phyloP scores from a whole-genome alignment of 2,113 vertebrate species.

The Lethenteron camtschaticum region DNA sequence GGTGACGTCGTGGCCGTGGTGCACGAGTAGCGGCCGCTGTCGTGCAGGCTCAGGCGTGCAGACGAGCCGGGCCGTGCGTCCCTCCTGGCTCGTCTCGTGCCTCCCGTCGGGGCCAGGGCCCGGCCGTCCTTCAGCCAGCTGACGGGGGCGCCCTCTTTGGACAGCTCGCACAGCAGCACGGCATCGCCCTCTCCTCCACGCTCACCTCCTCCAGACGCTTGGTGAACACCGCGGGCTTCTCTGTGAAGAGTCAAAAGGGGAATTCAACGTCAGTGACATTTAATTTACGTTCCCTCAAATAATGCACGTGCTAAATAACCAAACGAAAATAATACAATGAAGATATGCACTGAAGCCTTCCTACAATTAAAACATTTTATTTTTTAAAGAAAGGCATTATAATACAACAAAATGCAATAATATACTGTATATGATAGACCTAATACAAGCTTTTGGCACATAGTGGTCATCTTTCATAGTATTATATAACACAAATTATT shows the following conservation, averaged over 20 bases:
- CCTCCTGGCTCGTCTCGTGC: conserved; percentile 36
- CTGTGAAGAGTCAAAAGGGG: not conserved
- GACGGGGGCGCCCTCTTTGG: conserved; percentile 24
- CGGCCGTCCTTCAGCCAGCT: conserved; percentile 62
- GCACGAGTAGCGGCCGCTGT: conserved; percentile 58
- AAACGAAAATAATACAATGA: too few relatives aligned
- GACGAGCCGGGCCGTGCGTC: conserved; percentile 28
- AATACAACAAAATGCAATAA: too few relatives aligned
- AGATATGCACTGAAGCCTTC: too few relatives aligned
- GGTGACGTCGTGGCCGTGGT: conserved; percentile 46
- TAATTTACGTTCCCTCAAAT: too few relatives aligned
- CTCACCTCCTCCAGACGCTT: not conserved
- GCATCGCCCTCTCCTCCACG: conserved; percentile 11
- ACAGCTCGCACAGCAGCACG: conserved; percentile 40
- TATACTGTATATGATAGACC: too few relatives aligned
- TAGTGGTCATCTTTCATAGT: too few relatives aligned
- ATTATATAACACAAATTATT: too few relatives aligned
- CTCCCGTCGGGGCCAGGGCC: conserved; percentile 39
- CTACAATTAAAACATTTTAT: too few relatives aligned
- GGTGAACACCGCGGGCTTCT: not conserved
- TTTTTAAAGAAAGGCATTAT: too few relatives aligned
- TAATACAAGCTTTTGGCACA: too few relatives aligned
- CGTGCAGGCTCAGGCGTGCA: conserved; percentile 35
- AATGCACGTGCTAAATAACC: too few relatives aligned
- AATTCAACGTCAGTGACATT: too few relatives aligned